Conservation (phyloP, 1,140 invertebrate genomes). For the Vanessa tameamea region DNA sequence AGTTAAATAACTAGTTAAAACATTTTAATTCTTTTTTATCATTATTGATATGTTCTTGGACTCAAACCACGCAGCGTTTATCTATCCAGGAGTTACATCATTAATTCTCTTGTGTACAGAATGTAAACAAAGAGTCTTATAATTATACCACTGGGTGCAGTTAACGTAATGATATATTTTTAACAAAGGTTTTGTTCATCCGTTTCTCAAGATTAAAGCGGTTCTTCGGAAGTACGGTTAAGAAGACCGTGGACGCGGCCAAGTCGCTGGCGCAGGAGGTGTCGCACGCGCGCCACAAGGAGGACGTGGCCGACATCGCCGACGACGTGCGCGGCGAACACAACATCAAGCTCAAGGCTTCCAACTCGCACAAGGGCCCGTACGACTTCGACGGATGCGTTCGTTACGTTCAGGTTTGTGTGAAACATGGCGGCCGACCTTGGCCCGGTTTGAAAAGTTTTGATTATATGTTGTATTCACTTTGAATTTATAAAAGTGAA, state of each 20-base stretch:
- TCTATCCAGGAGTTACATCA: too few species aligned
- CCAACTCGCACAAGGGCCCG: conserved; percentile 96
- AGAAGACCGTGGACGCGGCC: conserved; percentile 94
- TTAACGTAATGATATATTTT: background rate
- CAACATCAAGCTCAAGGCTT: conserved; percentile 95
- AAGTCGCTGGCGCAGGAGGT: conserved; percentile 94
- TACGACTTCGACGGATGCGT: conserved; percentile 94
- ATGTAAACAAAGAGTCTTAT: background rate
- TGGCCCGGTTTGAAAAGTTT: too few species aligned
- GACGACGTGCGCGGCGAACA: conserved; percentile 93
- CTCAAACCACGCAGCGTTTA: too few species aligned
- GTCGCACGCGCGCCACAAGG: conserved; percentile 90
- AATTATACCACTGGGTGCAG: conserved; percentile 1
- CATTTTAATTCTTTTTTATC: too few species aligned
- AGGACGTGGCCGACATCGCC: conserved; percentile 91
- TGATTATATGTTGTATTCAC: too few species aligned
- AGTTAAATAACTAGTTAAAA: too few species aligned
- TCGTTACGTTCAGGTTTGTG: conserved; percentile 84
- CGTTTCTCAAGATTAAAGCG: conserved; percentile 84
- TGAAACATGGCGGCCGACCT: background rate
- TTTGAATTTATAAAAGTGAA: too few species aligned
- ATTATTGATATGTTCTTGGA: too few species aligned
- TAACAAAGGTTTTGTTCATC: background rate
- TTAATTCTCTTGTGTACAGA: too few species aligned
- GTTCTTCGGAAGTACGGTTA: conserved; percentile 92